These are phyloP conservation scores for Macrochelys suwanniensis DNA, from an alignment of 2,797 vertebrate genomes.

Conservation along the genomic window DNA sequence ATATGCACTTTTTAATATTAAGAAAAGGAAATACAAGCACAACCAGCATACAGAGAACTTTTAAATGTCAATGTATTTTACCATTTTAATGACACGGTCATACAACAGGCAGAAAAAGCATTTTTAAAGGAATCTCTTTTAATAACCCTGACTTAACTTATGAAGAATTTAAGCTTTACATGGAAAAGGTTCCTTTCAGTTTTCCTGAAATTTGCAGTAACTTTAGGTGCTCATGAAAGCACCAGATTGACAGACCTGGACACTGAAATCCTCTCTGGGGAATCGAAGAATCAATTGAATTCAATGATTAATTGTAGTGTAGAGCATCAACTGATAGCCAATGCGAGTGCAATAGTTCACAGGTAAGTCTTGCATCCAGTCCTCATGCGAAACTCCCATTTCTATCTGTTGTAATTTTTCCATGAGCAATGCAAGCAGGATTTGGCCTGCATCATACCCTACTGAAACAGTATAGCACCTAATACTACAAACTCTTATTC, in stretches of 20 bases:
- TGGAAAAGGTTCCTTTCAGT: constrained; percentile 38
- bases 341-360: background rate
- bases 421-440: background rate
- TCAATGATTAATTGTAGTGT: background rate
- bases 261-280: background rate
- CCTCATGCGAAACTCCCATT: background rate
- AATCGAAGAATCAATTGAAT: background rate
- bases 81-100: constrained; percentile 1
- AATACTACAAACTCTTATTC: background rate
- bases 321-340: background rate
- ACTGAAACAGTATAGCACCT: background rate
- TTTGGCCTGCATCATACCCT: background rate
- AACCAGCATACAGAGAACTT: constrained; percentile 22
- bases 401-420: background rate
- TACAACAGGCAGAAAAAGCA: constrained; percentile 21
- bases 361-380: background rate
- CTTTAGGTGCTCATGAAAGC: background rate
- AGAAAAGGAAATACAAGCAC: background rate
- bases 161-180: constrained; percentile 17
- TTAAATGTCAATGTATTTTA: constrained; percentile 1
- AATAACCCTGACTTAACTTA: constrained; percentile 39
- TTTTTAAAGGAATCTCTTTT: constrained; percentile 24
- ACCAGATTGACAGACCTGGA: background rate
- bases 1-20: background rate
- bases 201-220: constrained; percentile 33